Evolutionary conservation across 23 tunicate species (phyloP), one percentile per base, ranked within the genome.

Genomic region (Ascidia mentula): DNA sequence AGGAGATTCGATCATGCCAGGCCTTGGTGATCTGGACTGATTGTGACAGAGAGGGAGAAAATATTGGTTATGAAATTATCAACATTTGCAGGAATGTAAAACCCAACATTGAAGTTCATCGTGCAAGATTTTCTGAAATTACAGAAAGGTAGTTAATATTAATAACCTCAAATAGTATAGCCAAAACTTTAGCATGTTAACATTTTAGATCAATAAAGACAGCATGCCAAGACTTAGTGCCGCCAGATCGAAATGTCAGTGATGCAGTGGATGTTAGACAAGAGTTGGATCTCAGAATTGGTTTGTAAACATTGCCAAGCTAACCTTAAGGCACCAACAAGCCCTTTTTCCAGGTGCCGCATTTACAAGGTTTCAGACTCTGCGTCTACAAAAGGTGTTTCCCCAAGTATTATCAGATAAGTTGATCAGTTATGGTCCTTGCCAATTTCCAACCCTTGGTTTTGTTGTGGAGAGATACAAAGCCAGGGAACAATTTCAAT

Each of bases 11-110:
- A 42, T 59, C 84, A 8, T 84, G 94, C 61, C 82, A 84, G 72
- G 94, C 81, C 13, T 78, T 94, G 1, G 79, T 94, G 17, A 81
- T 94, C n/a, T 94, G 98, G 98, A 94, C 98, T 71, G 98, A 94
- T 85, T 92, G 98, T 60, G 98, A 94, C 72, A 71, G 98, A 71
- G 98, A 94, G 81, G 98, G 98, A 7, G 98, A 94, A 85, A 94
- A 94, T 65, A 94, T 94, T 71, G 98, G 98, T 6, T 88, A 30
- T 59, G 98, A 94, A 85, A 78, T 94, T 38, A 84, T 88, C 28
- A 40, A 94, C 59, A 46, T 85, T 38, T 94, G 98, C 59, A 75
- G 31, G 36, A 83, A 82, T 38, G 65, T 89, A n/a, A 88, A 94
- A 70, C 94, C 90, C 31, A 89, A 60, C 85, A 53, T 94, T 0